phyloP scores from a whole-genome alignment of 2,888 invertebrate species.

The Scaptomyza tumidula region DNA sequence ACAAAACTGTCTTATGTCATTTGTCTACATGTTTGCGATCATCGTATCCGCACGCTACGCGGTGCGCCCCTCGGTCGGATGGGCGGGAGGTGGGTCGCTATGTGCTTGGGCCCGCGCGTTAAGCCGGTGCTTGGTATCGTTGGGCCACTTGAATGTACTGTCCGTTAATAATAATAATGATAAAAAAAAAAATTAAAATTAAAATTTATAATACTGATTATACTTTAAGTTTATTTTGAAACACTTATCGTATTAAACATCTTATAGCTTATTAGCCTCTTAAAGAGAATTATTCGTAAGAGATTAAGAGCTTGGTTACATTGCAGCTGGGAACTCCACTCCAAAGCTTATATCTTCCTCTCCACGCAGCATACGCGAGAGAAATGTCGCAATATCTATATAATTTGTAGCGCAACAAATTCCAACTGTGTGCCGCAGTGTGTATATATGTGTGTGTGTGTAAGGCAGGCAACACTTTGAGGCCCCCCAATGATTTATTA shows the following conservation, averaged over 20 bases:
- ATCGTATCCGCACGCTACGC: too few species aligned
- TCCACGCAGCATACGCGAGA: not conserved
- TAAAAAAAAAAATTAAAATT: too few species aligned
- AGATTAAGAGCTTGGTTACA: constrained; percentile 4
- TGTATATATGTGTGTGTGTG: constrained; percentile 2
- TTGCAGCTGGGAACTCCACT: constrained; percentile 15
- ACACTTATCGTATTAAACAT: not conserved
- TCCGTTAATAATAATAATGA: too few species aligned
- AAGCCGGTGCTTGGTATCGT: too few species aligned
- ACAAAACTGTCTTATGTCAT: too few species aligned
- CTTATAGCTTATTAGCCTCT: constrained; percentile 13
- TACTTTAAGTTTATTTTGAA: not conserved
- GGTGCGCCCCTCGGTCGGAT: too few species aligned
- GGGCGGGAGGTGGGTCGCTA: too few species aligned
- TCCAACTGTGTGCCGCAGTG: constrained; percentile 53
- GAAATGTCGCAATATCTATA: constrained; percentile 66
- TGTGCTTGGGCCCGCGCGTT: too few species aligned
- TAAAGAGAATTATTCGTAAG: constrained; percentile 6
- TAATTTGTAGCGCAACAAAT: constrained; percentile 73
- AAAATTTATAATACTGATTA: too few species aligned
- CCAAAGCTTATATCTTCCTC: not conserved
- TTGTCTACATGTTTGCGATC: too few species aligned
- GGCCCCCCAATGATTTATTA: constrained; percentile 78
- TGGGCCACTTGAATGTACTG: too few species aligned
- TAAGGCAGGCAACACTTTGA: constrained; percentile 76